Percentiles rank a stretch among this genome's conserved stretches.
phyloP scores from a whole-genome alignment of 1,140 invertebrate species.

The Drosophila dunni region DNA sequence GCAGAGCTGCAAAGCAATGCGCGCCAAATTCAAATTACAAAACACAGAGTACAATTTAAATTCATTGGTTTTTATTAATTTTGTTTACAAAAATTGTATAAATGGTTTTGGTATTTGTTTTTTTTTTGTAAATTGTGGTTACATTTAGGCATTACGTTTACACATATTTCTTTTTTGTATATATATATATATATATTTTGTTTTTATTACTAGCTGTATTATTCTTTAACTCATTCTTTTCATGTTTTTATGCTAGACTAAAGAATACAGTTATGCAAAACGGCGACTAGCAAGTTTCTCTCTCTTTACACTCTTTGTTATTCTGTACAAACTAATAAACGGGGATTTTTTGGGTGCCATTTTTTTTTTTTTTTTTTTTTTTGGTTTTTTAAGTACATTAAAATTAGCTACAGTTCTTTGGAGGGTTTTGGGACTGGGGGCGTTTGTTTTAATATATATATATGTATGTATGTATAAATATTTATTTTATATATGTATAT shows the following conservation, averaged over 20 bases:
- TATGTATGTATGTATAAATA: conserved; percentile 22
- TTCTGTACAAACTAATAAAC: conserved; percentile 43
- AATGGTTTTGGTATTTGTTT: conserved; percentile 47
- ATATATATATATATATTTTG: conserved; percentile 26
- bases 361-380: conserved; percentile 16
- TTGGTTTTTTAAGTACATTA: conserved; percentile 66
- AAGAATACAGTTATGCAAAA: conserved; percentile 65
- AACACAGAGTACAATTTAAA: conserved; percentile 42
- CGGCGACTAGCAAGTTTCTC: conserved; percentile 66
- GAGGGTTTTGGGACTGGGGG: conserved; percentile 50
- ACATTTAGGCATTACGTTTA: conserved; percentile 49
- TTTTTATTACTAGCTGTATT: conserved; percentile 50
- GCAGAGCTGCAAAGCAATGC: background rate
- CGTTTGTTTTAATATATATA: conserved; percentile 1
- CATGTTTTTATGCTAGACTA: conserved; percentile 55
- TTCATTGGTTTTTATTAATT: conserved; percentile 65
- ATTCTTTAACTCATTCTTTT: conserved; percentile 10
- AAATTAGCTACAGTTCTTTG: conserved; percentile 74
- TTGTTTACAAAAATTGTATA: conserved; percentile 71
- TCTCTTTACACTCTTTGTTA: conserved; percentile 10
- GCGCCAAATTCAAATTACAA: conserved; percentile 1
- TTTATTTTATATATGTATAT: conserved; percentile 11
- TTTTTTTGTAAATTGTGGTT: conserved; percentile 63
- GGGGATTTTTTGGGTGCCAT: conserved; percentile 27
- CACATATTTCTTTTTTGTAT: conserved; percentile 43